Conservation (phyloP, 2,797 vertebrate species). For the Gallinago stenura region DNA sequence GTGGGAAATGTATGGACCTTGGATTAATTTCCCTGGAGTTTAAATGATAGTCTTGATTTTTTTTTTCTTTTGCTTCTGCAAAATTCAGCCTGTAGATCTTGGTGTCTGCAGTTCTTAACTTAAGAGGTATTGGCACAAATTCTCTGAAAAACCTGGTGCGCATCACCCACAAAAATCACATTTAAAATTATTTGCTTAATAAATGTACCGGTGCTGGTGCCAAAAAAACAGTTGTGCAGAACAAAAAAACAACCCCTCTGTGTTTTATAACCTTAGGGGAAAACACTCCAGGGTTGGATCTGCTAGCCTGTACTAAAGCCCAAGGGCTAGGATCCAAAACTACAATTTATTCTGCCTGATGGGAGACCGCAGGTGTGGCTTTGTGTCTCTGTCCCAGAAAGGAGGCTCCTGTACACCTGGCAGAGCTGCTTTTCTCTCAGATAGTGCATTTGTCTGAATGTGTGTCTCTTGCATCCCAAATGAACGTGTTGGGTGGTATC, state of each 20-base stretch:
- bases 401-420: not conserved
- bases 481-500: not conserved
- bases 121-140: not conserved
- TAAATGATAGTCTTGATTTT: not conserved
- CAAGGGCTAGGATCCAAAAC: not conserved
- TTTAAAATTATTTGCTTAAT: not conserved
- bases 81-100: not conserved
- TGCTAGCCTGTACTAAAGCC: not conserved
- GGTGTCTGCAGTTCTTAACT: not conserved
- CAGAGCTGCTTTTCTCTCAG: not conserved
- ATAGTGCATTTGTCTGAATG: not conserved
- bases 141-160: not conserved
- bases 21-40: slow-evolving; percentile 15
- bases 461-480: not conserved
- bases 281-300: not conserved
- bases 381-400: not conserved
- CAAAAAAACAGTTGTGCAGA: not conserved
- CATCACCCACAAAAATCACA: not conserved
- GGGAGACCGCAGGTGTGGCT: not conserved
- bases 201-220: not conserved
- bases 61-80: not conserved
- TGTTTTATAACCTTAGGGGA: not conserved
- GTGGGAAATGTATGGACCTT: slow-evolving; percentile 6
- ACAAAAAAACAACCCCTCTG: not conserved
- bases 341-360: not conserved